Percentiles rank a stretch among this genome's conserved stretches.
phyloP scores from a whole-genome alignment of 2,113 vertebrate species.

The Panthera leo region DNA sequence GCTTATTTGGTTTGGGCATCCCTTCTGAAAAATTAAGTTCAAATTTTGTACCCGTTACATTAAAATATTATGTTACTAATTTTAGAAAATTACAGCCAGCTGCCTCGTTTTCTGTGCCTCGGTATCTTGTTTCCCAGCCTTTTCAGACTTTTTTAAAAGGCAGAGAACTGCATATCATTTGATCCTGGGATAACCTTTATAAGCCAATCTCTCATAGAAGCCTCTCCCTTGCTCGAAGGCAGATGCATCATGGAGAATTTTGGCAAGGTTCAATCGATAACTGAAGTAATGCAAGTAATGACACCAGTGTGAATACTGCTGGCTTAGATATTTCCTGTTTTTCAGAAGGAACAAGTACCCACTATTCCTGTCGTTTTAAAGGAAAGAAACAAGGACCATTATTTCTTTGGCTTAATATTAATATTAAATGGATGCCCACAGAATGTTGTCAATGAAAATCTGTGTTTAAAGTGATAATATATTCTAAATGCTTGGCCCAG shows the following conservation, averaged over 20 bases:
- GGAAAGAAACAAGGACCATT: conserved; percentile 75
- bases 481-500: conserved; percentile 63
- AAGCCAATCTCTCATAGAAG: conserved; percentile 48
- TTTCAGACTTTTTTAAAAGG: conserved; percentile 36
- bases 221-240: conserved; percentile 49
- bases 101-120: not conserved
- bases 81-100: conserved; percentile 25
- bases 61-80: conserved; percentile 7
- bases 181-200: conserved; percentile 65
- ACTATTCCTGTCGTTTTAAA: conserved; percentile 78
- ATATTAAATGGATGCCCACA: conserved; percentile 74
- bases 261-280: conserved; percentile 75
- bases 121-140: not conserved
- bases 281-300: conserved; percentile 72
- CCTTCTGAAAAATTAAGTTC: conserved; percentile 17
- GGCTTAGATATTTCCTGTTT: conserved; percentile 81
- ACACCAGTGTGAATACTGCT: conserved; percentile 75
- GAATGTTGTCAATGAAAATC: conserved; percentile 75
- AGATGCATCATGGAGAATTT: conserved; percentile 73
- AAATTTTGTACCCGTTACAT: conserved; percentile 15
- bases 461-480: conserved; percentile 70
- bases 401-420: conserved; percentile 78
- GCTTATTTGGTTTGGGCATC: not conserved
- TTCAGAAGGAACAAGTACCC: conserved; percentile 79
- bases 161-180: not conserved